phyloP scores from a whole-genome alignment of 2,113 vertebrate genomes.

The Xiphophorus hellerii region DNA sequence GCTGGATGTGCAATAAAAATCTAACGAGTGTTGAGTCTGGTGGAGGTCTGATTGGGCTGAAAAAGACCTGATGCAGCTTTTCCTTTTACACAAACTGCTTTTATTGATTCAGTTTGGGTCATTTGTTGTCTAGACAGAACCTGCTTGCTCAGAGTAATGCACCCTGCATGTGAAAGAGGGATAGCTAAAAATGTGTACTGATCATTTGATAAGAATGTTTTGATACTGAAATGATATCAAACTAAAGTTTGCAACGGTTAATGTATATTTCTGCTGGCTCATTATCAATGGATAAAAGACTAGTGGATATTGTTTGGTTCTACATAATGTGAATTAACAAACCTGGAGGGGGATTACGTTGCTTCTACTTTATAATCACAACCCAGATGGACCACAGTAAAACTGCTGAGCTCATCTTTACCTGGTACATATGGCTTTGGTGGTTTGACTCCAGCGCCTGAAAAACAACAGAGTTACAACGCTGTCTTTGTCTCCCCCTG shows the following conservation, averaged over 20 bases:
- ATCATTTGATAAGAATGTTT: constrained; percentile 5
- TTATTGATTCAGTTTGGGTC: constrained; percentile 41
- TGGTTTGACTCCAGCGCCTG: constrained; percentile 64
- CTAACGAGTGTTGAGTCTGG: constrained; percentile 36
- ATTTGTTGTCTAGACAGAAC: constrained; percentile 23
- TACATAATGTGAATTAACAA: no score
- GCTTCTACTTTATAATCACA: no score
- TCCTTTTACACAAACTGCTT: constrained; percentile 17
- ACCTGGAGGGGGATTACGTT: no score
- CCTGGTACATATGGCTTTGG: constrained; percentile 69
- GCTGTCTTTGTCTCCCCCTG: constrained; percentile 51
- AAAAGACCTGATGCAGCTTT: constrained; percentile 57
- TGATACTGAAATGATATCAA: constrained; percentile 1
- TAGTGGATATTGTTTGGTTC: no score
- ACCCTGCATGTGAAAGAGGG: not conserved
- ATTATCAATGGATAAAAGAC: no score
- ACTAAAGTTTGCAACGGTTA: not conserved
- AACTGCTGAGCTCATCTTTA: constrained; percentile 12
- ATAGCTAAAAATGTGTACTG: constrained; percentile 1
- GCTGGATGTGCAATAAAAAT: constrained; percentile 4
- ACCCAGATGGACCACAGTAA: no score
- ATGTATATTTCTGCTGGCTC: no score
- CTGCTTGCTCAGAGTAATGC: constrained; percentile 13
- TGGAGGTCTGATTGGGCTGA: constrained; percentile 25
- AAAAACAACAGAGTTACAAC: constrained; percentile 9